These are phyloP conservation scores for Uromys caudimaculatus DNA, from an alignment of 2,797 vertebrate genomes.

Conservation along the genomic window DNA sequence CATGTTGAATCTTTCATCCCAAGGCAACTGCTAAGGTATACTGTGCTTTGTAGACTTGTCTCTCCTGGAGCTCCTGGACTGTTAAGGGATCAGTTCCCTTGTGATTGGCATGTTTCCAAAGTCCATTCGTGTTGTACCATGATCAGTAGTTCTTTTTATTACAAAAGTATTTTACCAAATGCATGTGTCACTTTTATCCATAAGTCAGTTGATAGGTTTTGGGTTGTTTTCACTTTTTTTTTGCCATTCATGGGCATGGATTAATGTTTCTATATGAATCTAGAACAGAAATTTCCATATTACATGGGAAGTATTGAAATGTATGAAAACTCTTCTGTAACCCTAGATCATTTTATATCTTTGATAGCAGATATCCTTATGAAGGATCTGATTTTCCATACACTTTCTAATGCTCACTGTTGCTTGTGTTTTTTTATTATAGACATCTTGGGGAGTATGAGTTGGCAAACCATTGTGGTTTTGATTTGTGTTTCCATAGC, in stretches of 20 bases:
- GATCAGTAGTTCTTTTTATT: conserved; percentile 10
- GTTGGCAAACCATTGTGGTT: neutral
- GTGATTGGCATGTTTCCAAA: neutral
- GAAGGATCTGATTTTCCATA: neutral
- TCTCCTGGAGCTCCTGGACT: neutral
- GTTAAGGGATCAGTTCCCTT: neutral
- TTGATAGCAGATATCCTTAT: neutral
- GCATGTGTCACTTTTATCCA: neutral
- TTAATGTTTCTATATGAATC: neutral
- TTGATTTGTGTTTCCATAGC: conserved; percentile 36
- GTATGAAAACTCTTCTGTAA: conserved; percentile 4
- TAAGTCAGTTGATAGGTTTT: neutral
- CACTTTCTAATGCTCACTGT: neutral
- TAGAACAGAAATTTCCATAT: neutral
- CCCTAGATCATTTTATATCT: neutral
- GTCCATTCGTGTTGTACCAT: neutral
- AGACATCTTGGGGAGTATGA: neutral
- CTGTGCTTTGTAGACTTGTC: neutral
- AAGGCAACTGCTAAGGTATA: neutral
- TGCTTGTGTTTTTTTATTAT: neutral
- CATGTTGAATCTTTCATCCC: neutral
- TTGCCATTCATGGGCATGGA: neutral
- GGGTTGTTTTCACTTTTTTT: neutral
- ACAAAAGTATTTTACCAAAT: neutral
- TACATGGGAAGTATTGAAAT: neutral